phyloP scores from a whole-genome alignment of 2,113 vertebrate genomes.

The Mustela nigripes region DNA sequence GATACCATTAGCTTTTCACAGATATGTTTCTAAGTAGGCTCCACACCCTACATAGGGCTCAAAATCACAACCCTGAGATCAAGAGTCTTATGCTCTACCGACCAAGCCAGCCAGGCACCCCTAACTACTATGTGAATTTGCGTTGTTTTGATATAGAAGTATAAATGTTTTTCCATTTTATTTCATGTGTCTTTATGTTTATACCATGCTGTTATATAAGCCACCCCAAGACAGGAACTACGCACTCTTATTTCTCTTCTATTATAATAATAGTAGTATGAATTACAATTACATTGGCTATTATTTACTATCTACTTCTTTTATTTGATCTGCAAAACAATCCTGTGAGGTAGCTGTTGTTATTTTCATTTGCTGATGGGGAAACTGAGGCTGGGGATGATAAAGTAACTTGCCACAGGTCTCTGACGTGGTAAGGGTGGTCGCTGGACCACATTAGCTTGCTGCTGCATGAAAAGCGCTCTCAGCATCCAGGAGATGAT shows the following conservation, averaged over 20 bases:
- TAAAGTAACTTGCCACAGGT: background rate
- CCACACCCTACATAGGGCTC: background rate
- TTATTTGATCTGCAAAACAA: background rate
- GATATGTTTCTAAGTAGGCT: background rate
- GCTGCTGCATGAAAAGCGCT: background rate
- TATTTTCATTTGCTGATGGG: background rate
- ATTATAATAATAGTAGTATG: background rate
- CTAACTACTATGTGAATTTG: background rate
- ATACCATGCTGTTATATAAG: background rate
- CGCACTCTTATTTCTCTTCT: background rate
- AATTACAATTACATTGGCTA: background rate
- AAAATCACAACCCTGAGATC: background rate
- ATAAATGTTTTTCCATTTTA: slow-evolving; percentile 9
- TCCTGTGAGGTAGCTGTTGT: background rate
- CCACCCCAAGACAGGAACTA: background rate
- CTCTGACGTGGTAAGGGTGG: background rate
- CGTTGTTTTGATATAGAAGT: background rate
- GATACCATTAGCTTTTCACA: background rate
- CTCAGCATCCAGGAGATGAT: background rate
- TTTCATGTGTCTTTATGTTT: slow-evolving; percentile 4
- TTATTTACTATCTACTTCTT: background rate
- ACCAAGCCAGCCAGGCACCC: background rate
- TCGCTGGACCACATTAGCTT: background rate
- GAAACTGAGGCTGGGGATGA: background rate
- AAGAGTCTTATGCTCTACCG: background rate